Percentiles rank a stretch among this genome's conserved stretches.
Conservation (phyloP, 2,888 invertebrate genomes). For the Acanthosepion esculentum region DNA sequence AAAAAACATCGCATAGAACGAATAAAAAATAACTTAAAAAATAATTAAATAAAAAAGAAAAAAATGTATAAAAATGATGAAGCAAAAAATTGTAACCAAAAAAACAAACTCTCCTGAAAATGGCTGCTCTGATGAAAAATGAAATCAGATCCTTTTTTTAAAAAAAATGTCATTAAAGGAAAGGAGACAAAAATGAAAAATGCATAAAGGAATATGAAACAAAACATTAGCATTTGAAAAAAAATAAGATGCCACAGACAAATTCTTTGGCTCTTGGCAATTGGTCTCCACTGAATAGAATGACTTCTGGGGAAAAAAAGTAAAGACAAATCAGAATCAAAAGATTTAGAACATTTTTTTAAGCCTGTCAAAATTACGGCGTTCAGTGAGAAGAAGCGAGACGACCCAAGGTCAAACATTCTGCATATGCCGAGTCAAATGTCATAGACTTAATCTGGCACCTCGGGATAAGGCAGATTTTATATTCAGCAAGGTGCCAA, state of each 20-base stretch:
- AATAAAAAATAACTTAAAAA: not conserved
- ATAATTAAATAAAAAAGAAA: not conserved
- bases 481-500: not conserved
- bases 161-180: not conserved
- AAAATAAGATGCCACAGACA: not conserved
- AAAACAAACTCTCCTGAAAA: not conserved
- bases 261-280: conserved; percentile 13
- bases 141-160: not conserved
- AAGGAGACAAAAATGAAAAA: not conserved
- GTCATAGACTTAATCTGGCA: not conserved
- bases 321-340: not conserved
- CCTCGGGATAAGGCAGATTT: not conserved
- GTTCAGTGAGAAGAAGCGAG: not conserved
- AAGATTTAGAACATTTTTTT: not conserved
- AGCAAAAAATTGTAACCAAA: not conserved
- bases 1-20: not conserved
- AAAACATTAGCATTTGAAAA: not conserved
- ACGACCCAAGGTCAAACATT: not conserved
- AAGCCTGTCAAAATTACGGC: not conserved
- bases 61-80: not conserved
- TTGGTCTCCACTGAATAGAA: not conserved
- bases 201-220: not conserved
- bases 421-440: not conserved
- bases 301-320: not conserved
- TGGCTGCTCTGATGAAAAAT: not conserved